phyloP scores from a whole-genome alignment of 2,113 vertebrate species.

The Gambusia affinis region DNA sequence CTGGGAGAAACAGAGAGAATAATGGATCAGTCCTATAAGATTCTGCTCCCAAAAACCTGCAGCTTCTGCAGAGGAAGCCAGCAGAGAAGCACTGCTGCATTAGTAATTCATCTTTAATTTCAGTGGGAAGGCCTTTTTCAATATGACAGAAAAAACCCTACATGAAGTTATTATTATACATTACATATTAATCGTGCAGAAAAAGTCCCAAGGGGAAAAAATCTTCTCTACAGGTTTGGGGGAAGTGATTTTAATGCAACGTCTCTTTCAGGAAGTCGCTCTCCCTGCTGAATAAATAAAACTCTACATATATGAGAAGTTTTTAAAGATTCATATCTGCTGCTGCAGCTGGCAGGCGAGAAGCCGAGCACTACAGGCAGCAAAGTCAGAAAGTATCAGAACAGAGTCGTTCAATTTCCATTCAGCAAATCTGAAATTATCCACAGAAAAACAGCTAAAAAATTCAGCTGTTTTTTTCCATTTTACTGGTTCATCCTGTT shows the following conservation, averaged over 20 bases:
- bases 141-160: background rate
- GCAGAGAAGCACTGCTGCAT: background rate
- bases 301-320: constrained; percentile 2
- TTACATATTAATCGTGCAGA: background rate
- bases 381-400: constrained; percentile 2
- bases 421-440: background rate
- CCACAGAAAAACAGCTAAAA: background rate
- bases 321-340: background rate
- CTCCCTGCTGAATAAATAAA: background rate
- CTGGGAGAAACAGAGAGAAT: background rate
- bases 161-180: background rate
- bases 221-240: background rate
- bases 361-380: constrained; percentile 1
- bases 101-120: background rate
- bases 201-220: background rate
- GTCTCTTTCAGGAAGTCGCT: background rate
- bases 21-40: background rate
- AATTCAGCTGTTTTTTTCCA: background rate
- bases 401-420: constrained; percentile 4
- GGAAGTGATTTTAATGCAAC: background rate
- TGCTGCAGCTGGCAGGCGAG: background rate
- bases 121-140: background rate
- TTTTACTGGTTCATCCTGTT: background rate
- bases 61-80: no score
- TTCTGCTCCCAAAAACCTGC: background rate